A percentile compares a stretch with the other conserved stretches of the same genome.
Evolutionary conservation across 2,888 invertebrate genomes (phyloP).

Genomic region (Priocnemis perturbator): DNA sequence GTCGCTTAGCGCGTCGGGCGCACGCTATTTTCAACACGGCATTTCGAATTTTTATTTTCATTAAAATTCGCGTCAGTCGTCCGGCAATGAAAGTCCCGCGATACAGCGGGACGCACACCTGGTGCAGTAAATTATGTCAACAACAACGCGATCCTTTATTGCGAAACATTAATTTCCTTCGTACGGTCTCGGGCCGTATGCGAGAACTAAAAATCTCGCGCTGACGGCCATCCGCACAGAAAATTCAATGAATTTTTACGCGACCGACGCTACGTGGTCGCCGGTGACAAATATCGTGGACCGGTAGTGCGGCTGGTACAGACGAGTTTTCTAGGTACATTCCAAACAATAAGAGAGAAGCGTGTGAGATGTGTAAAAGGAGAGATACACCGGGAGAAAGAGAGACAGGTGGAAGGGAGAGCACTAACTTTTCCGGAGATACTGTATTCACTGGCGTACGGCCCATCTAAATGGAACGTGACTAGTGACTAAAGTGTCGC

Average conservation of each 20-base stretch:
- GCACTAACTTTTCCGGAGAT: slow-evolving; percentile 43
- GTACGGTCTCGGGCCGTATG: slow-evolving; percentile 8
- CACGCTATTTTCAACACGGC: background rate
- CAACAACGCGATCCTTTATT: slow-evolving; percentile 30
- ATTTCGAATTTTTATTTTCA: slow-evolving; percentile 27
- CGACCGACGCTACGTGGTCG: background rate
- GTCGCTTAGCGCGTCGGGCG: background rate
- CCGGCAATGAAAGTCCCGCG: slow-evolving; percentile 36
- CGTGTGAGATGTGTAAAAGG: background rate
- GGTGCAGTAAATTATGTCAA: slow-evolving; percentile 32
- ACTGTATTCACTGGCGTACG: slow-evolving; percentile 43
- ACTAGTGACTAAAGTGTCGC: slow-evolving; percentile 56
- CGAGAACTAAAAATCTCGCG: slow-evolving; percentile 15
- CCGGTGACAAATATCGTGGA: slow-evolving; percentile 17
- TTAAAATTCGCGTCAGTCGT: slow-evolving; percentile 22
- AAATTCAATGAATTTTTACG: slow-evolving; percentile 16
- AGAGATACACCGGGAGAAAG: background rate
- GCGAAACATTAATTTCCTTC: slow-evolving; percentile 28
- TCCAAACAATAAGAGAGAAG: no score
- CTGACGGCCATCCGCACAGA: background rate
- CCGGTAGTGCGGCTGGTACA: slow-evolving; percentile 15
- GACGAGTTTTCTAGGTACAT: slow-evolving; percentile 15
- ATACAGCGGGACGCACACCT: slow-evolving; percentile 24
- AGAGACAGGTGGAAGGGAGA: slow-evolving; percentile 20
- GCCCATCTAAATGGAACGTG: slow-evolving; percentile 57